These are phyloP conservation scores for Marasmarcha lunaedactyla DNA, from an alignment of 2,888 invertebrate genomes.

Conservation along the genomic window DNA sequence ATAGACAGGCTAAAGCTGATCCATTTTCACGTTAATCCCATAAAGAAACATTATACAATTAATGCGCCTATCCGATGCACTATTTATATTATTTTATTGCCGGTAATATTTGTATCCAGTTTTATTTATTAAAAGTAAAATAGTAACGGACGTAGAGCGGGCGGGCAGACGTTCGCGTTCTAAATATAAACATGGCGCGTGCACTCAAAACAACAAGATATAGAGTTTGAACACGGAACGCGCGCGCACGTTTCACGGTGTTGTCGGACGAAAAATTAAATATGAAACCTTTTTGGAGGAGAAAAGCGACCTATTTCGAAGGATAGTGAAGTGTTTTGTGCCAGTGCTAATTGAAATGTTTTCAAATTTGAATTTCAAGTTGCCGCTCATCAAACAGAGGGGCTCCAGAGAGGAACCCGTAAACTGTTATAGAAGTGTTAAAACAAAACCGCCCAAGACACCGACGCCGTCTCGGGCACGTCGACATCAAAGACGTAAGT, in stretches of 20 bases:
- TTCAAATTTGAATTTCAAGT: slow-evolving; percentile 59
- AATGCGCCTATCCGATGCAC: slow-evolving; percentile 15
- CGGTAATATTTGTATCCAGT: slow-evolving; percentile 50
- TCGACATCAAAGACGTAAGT: slow-evolving; percentile 64
- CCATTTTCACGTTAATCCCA: too few relatives aligned
- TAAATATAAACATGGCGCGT: slow-evolving; percentile 50
- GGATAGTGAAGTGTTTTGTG: slow-evolving; percentile 20
- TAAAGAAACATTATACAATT: slow-evolving; percentile 39
- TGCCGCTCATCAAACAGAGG: slow-evolving; percentile 56
- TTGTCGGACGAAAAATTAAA: neutral
- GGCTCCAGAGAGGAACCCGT: slow-evolving; percentile 59
- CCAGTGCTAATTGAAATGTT: slow-evolving; percentile 21
- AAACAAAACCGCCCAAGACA: slow-evolving; percentile 69
- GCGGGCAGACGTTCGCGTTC: slow-evolving; percentile 42
- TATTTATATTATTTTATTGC: slow-evolving; percentile 49
- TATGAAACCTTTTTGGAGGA: slow-evolving; percentile 5
- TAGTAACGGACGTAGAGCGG: slow-evolving; percentile 41
- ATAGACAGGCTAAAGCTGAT: too few relatives aligned
- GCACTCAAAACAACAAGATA: slow-evolving; percentile 53
- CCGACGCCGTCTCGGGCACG: slow-evolving; percentile 62
- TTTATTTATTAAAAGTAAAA: slow-evolving; percentile 47
- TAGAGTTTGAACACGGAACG: slow-evolving; percentile 41
- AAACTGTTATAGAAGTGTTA: slow-evolving; percentile 57
- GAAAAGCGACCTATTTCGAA: slow-evolving; percentile 2
- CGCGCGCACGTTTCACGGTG: slow-evolving; percentile 34